phyloP scores from a whole-genome alignment of 1,140 invertebrate species.

The Dendrolimus punctatus region DNA sequence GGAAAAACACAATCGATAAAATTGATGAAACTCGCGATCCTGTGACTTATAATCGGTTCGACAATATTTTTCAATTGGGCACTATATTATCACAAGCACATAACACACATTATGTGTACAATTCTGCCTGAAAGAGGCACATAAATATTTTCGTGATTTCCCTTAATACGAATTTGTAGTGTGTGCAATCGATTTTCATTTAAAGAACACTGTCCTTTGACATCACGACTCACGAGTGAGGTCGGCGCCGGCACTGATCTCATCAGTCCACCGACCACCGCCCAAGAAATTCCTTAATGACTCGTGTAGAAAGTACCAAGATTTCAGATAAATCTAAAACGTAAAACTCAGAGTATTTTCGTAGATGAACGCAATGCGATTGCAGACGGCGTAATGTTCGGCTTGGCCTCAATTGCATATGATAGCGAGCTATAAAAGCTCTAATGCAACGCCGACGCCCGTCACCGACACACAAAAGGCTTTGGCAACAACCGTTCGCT shows the following conservation, averaged over 20 bases:
- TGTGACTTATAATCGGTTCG: too few species aligned
- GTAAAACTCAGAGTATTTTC: slow-evolving; percentile 8
- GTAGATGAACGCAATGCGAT: slow-evolving; percentile 13
- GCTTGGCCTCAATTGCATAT: slow-evolving; percentile 28
- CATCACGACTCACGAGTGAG: neutral
- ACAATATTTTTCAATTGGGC: too few species aligned
- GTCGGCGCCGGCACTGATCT: slow-evolving; percentile 4
- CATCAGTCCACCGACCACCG: slow-evolving; percentile 12
- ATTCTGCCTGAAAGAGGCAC: too few species aligned
- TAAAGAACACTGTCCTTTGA: slow-evolving; percentile 10
- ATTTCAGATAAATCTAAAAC: slow-evolving; percentile 20
- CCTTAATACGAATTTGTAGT: too few species aligned
- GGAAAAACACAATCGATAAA: too few species aligned
- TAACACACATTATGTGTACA: too few species aligned
- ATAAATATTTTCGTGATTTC: too few species aligned
- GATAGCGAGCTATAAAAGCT: slow-evolving; percentile 22
- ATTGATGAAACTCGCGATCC: too few species aligned
- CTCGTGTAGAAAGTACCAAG: slow-evolving; percentile 19
- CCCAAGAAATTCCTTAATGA: slow-evolving; percentile 27
- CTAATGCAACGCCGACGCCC: slow-evolving; percentile 10
- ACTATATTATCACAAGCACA: too few species aligned
- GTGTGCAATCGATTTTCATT: neutral
- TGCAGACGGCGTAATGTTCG: slow-evolving; percentile 17
- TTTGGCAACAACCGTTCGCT: slow-evolving; percentile 42
- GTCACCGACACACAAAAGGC: slow-evolving; percentile 28